phyloP scores from a whole-genome alignment of 2,888 invertebrate genomes.

The Cephalotes varians region DNA sequence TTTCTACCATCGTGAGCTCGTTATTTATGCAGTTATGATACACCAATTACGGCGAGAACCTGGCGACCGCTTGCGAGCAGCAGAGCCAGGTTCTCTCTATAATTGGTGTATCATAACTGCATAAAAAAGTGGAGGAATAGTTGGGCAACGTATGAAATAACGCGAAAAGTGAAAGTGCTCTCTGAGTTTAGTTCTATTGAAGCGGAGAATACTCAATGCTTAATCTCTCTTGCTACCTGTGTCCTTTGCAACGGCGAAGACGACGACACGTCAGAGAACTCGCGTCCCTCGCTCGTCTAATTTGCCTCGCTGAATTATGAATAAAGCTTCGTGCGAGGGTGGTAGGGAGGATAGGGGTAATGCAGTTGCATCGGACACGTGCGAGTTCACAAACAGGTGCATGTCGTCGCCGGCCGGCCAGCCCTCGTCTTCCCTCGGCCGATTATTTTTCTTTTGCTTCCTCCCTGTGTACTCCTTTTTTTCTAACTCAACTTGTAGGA shows the following conservation, averaged over 20 bases:
- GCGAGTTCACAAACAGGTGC: conserved; percentile 61
- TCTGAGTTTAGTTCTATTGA: conserved; percentile 1
- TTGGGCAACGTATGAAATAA: background rate
- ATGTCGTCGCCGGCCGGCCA: conserved; percentile 38
- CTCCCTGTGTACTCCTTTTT: conserved; percentile 26
- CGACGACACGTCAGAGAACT: conserved; percentile 31
- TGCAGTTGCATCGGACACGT: conserved; percentile 57
- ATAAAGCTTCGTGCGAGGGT: conserved; percentile 30
- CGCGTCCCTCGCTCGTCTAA: conserved; percentile 31
- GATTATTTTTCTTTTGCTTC: conserved; percentile 19
- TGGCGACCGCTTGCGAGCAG: background rate
- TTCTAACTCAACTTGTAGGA: conserved; percentile 12
- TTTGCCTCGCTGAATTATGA: conserved; percentile 62
- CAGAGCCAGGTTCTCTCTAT: no score
- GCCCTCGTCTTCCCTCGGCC: conserved; percentile 43
- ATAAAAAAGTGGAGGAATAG: conserved; percentile 3
- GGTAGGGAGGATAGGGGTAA: background rate
- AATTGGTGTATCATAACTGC: no score
- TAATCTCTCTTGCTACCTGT: conserved; percentile 28
- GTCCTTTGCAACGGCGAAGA: background rate
- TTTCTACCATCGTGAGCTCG: background rate
- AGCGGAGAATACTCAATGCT: conserved; percentile 10
- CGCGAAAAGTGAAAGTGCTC: conserved; percentile 22
- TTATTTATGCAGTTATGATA: conserved; percentile 12
- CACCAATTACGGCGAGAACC: background rate